Evolutionary conservation across 2,797 vertebrate species (phyloP).

Genomic region (Sardinella longiceps): DNA sequence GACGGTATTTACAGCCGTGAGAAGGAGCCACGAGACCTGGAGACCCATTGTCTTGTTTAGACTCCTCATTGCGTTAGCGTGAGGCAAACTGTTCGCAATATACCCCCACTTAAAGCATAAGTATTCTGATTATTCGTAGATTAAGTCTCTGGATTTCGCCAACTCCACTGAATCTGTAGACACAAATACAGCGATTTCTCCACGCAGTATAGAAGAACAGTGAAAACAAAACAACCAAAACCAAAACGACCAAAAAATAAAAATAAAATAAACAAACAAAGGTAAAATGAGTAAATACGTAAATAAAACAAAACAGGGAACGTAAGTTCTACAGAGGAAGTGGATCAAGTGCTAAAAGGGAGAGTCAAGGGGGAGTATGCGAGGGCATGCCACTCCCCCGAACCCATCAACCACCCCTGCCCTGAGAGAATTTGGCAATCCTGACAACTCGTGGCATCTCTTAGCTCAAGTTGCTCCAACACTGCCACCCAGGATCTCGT

Average conservation of each 20-base stretch:
- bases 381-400: neutral
- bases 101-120: neutral
- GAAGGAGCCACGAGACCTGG: neutral
- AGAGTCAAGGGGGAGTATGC: neutral
- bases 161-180: neutral
- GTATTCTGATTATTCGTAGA: neutral
- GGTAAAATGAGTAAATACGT: neutral
- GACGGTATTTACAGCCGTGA: neutral
- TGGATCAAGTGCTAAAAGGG: neutral
- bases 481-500: slow-evolving; percentile 29
- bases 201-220: neutral
- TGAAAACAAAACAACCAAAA: neutral
- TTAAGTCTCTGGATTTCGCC: neutral
- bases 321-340: too few relatives aligned
- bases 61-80: neutral
- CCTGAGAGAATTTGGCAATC: slow-evolving; percentile 8
- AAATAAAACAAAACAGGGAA: neutral
- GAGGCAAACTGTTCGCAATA: neutral
- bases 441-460: slow-evolving; percentile 12
- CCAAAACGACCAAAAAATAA: neutral
- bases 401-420: neutral
- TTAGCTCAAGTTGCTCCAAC: slow-evolving; percentile 21
- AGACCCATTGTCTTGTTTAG: neutral
- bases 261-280: neutral
- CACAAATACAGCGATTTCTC: neutral